phyloP scores from a whole-genome alignment of 2,797 vertebrate species.

The Diglossa cyanea region DNA sequence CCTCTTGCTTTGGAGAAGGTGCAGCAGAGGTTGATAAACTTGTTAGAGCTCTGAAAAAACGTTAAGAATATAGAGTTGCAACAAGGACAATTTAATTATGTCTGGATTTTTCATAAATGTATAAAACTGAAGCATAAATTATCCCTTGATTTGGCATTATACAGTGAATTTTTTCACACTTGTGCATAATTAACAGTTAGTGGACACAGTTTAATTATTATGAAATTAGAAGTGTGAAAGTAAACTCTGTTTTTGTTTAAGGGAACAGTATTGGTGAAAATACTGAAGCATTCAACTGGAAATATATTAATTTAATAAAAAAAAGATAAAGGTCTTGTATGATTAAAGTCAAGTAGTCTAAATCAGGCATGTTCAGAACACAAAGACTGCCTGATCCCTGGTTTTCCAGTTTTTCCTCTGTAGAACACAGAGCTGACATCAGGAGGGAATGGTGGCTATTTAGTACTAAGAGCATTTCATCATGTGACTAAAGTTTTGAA shows the following conservation, averaged over 20 bases:
- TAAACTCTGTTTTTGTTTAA: not conserved
- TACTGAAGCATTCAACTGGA: not conserved
- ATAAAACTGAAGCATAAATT: not conserved
- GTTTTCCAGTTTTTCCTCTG: not conserved
- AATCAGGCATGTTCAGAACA: not conserved
- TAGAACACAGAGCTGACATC: not conserved
- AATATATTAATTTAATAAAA: not conserved
- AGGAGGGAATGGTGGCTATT: not conserved
- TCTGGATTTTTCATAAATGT: not conserved
- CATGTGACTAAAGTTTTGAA: not conserved
- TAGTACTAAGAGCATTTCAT: not conserved
- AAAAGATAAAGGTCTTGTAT: not conserved
- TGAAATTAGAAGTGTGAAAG: not conserved
- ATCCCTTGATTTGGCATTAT: not conserved
- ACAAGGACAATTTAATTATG: not conserved
- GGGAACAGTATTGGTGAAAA: not conserved
- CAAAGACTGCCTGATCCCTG: not conserved
- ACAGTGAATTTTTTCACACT: not conserved
- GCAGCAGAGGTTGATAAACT: not conserved
- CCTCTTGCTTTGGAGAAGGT: not conserved
- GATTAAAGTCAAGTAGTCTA: not conserved
- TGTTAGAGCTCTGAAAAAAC: not conserved
- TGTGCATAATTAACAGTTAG: not conserved
- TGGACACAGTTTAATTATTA: not conserved
- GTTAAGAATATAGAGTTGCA: not conserved